Conservation (phyloP, 64 coral and sea anemone genomes). For the Trachythela sp. region DNA sequence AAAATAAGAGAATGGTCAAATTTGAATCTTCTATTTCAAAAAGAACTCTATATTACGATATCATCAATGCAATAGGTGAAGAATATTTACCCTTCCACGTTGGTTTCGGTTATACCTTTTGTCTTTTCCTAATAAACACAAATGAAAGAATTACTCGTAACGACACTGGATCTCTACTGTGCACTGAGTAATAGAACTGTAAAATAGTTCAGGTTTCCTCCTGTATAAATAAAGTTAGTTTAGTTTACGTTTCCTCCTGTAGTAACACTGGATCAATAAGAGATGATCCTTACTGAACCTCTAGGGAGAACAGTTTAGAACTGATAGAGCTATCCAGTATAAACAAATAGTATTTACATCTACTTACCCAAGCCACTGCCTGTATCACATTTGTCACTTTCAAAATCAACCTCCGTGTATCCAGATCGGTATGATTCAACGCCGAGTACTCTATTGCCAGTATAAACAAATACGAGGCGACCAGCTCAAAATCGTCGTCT, state of each 20-base stretch:
- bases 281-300: too few species aligned
- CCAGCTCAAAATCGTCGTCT: slow-evolving; percentile 64
- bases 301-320: neutral
- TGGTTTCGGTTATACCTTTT: slow-evolving; percentile 87
- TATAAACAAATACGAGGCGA: slow-evolving; percentile 71
- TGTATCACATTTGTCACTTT: slow-evolving; percentile 88
- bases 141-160: neutral
- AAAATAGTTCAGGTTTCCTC: neutral
- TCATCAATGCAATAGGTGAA: too few species aligned
- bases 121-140: slow-evolving; percentile 71
- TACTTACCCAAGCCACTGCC: slow-evolving; percentile 84
- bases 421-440: slow-evolving; percentile 65
- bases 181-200: neutral
- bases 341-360: neutral
- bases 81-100: slow-evolving; percentile 48
- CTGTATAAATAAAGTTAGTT: too few species aligned
- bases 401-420: slow-evolving; percentile 77
- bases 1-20: neutral
- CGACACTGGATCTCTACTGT: neutral
- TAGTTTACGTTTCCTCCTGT: too few species aligned
- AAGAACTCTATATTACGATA: too few species aligned
- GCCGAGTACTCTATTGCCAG: slow-evolving; percentile 83
- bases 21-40: too few species aligned
- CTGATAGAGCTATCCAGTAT: neutral
- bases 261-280: too few species aligned